Percentiles rank a stretch among this genome's conserved stretches.
Evolutionary conservation across 1,140 invertebrate genomes (phyloP).

Genomic region (Hesperophylax magnus): DNA sequence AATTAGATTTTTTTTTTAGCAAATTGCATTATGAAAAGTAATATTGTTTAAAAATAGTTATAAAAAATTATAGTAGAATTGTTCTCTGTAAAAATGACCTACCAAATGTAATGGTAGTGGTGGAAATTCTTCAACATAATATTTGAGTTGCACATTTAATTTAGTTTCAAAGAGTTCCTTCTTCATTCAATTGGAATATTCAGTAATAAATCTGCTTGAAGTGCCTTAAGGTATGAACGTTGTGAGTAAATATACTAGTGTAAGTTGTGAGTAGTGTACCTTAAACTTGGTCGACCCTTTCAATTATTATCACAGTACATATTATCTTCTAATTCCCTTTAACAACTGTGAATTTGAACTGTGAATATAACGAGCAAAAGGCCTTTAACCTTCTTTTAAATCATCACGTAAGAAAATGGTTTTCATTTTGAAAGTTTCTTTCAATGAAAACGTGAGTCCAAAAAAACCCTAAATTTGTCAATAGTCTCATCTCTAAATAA

Average conservation of each 20-base stretch:
- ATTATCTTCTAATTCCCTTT: background rate
- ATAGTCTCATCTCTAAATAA: too few relatives aligned
- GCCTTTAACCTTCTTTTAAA: background rate
- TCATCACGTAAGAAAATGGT: background rate
- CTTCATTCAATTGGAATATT: background rate
- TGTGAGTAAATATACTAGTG: background rate
- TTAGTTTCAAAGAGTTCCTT: background rate
- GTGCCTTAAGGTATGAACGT: slow-evolving; percentile 33
- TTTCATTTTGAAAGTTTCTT: background rate
- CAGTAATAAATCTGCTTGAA: slow-evolving; percentile 14
- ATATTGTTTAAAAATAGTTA: background rate
- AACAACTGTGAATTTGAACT: background rate
- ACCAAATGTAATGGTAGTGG: background rate
- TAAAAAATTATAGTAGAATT: background rate
- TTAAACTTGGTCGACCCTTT: too few relatives aligned
- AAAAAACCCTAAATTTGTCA: too few relatives aligned
- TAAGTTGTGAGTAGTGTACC: background rate
- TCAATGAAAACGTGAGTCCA: too few relatives aligned
- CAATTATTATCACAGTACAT: background rate
- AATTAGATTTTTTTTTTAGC: background rate
- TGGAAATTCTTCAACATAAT: background rate
- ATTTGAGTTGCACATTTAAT: background rate
- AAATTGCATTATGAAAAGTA: background rate
- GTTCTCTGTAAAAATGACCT: background rate
- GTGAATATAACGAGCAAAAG: background rate